Base-by-base conservation (phyloP, 2,797 vertebrate genomes). In the Cygnus olor region DNA sequence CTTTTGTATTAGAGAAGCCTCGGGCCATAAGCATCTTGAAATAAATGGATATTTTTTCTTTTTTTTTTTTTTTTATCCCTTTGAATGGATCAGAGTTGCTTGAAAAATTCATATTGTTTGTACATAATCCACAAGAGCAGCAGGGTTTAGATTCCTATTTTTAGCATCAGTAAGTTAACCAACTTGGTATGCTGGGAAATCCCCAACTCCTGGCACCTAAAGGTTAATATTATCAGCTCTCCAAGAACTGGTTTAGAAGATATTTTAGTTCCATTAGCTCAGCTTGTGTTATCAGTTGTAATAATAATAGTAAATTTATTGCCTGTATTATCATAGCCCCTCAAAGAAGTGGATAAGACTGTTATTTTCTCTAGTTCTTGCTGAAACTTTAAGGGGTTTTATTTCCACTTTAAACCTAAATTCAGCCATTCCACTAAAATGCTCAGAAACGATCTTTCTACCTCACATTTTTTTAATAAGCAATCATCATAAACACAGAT, bases 281-380 rank as follows among this genome's bases (percentile, higher is more conserved):
- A 94, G 69, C 69, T 89, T 80, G 9, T 94, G 81, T 91, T 95
- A 93, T 92, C 84, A 40, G 32, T 85, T 94, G 61, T 78, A 94
- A 79, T 85, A 96, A 93, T 89, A 95, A 81, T 70, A 94, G 70
- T 70, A 85, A 95, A 95, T 85, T 42, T 92, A 94, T 88, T 95
- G 27, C 72, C 63, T 85, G 51, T 84, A 44, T 85, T 90, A 89
- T 84, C 30, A 0, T 79, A 69, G 21, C 49, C 54, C 32, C 54
- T 91, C 58, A 76, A 95, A 96, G 54, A 88, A 40, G n/a, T 85
- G 86, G 34, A 38, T 69, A 7, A 77, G 38, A n/a, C 21, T 89
- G 44, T 60, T 63, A 36, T 93, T 60, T 93, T 88, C 56, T 89
- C 14, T 74, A 61, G 24, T 65, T 80, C 24, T 16, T 78, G 32